Conservation (phyloP, 35 echinoderm and acorn worm genomes). For the Diadema setosum region DNA sequence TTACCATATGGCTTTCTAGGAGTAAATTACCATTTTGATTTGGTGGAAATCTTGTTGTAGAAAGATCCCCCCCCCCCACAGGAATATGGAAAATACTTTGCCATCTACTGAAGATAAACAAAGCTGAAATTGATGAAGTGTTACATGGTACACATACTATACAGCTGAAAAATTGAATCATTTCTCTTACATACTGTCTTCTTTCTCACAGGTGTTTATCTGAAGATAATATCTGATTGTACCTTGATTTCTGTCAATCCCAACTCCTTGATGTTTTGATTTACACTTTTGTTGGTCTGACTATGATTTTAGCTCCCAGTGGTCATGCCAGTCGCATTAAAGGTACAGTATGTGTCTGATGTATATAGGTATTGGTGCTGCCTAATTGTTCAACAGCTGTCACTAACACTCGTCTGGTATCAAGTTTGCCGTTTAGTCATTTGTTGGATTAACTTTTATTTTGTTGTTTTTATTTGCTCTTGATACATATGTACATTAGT, state of each 20-base stretch:
- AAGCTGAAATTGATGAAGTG: too few relatives aligned
- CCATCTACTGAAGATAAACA: too few relatives aligned
- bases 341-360: not conserved
- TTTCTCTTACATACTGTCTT: not conserved
- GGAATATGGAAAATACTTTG: too few relatives aligned
- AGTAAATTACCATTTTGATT: too few relatives aligned
- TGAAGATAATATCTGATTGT: too few relatives aligned
- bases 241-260: not conserved
- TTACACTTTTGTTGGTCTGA: not conserved
- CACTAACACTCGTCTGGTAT: not conserved
- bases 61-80: too few relatives aligned
- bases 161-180: not conserved
- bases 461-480: not conserved
- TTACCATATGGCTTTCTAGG: too few relatives aligned
- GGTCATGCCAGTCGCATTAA: not conserved
- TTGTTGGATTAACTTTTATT: not conserved
- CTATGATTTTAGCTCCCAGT: not conserved
- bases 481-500: not conserved
- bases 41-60: too few relatives aligned
- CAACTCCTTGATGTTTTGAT: not conserved
- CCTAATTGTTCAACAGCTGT: not conserved
- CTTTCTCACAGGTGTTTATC: too few relatives aligned
- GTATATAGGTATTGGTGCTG: not conserved
- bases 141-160: too few relatives aligned
- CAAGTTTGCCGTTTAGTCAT: not conserved